These are phyloP conservation scores for Cyprinus carpio DNA, from an alignment of 2,113 vertebrate genomes.

Conservation along the genomic window DNA sequence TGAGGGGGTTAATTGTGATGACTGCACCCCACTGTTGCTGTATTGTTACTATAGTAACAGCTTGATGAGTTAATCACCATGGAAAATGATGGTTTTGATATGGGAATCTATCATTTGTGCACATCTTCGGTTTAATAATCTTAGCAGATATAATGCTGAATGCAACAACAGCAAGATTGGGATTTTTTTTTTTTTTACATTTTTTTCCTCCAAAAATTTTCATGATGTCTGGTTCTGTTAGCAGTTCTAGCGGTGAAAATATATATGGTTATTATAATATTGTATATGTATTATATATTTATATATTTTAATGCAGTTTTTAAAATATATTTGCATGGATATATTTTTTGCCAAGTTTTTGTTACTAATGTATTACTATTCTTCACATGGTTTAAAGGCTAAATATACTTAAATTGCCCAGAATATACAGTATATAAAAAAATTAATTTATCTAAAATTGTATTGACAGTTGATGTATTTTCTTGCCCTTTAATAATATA, in stretches of 20 bases:
- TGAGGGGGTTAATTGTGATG: slow-evolving; percentile 76
- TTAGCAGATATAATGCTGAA: not conserved
- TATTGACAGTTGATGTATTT: no score
- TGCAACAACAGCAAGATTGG: not conserved
- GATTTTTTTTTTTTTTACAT: not conserved
- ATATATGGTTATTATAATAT: not conserved
- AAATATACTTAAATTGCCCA: not conserved
- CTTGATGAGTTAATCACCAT: slow-evolving; percentile 63
- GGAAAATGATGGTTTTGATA: slow-evolving; percentile 56
- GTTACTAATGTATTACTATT: not conserved
- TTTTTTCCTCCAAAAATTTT: not conserved
- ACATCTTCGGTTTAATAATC: slow-evolving; percentile 18
- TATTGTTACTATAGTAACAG: slow-evolving; percentile 73
- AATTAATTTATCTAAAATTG: no score
- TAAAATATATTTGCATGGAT: not conserved
- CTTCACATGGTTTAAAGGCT: not conserved
- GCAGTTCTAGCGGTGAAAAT: not conserved
- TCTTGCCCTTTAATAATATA: not conserved
- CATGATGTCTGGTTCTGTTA: not conserved
- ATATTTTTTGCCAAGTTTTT: not conserved
- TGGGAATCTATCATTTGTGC: slow-evolving; percentile 42
- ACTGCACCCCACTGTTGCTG: slow-evolving; percentile 62
- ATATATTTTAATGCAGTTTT: not conserved
- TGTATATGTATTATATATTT: not conserved
- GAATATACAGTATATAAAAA: no score